Conservation (phyloP, 2,888 invertebrate species). For the Furcula furcula region DNA sequence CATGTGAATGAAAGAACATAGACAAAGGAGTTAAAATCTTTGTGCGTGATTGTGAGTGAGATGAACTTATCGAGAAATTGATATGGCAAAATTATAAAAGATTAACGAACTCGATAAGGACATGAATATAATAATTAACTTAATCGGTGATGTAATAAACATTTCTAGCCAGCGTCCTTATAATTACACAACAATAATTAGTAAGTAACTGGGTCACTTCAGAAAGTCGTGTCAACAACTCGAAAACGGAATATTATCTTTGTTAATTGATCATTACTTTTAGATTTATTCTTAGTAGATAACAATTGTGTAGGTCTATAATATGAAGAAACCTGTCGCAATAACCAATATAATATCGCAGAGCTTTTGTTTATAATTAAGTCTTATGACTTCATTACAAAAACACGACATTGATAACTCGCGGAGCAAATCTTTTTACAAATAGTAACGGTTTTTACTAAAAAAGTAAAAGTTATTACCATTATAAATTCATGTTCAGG, state of each 20-base stretch:
- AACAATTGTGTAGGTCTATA: constrained; percentile 3
- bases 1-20: too few relatives aligned
- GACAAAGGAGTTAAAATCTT: too few relatives aligned
- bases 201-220: constrained; percentile 19
- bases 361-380: constrained; percentile 7
- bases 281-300: constrained; percentile 9
- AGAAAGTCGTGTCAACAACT: constrained; percentile 10
- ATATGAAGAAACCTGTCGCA: neutral
- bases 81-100: too few relatives aligned
- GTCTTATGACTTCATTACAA: neutral
- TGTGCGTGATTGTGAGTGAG: too few relatives aligned
- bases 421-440: constrained; percentile 7
- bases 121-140: too few relatives aligned
- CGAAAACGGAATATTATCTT: constrained; percentile 11
- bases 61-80: too few relatives aligned
- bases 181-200: too few relatives aligned
- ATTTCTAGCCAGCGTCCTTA: too few relatives aligned
- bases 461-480: constrained; percentile 24
- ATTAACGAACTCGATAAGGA: too few relatives aligned
- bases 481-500: constrained; percentile 23
- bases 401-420: neutral
- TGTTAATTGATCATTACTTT: constrained; percentile 7
- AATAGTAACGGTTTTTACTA: neutral
- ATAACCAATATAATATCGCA: constrained; percentile 11
- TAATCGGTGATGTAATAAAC: too few relatives aligned